Base-by-base conservation (phyloP, 2,888 invertebrate genomes). In the Drosophila ustulata region DNA sequence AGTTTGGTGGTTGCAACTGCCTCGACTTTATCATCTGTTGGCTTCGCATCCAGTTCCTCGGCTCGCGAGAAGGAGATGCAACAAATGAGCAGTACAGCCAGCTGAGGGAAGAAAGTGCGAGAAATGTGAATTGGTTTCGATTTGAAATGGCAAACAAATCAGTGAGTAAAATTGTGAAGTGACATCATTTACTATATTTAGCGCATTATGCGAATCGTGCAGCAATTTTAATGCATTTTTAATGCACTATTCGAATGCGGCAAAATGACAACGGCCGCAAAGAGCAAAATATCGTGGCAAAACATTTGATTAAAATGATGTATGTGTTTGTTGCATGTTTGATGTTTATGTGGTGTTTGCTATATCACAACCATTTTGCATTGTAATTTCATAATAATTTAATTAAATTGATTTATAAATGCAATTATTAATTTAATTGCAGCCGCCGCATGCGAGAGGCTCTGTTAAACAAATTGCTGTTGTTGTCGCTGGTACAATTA, bases 361-460 rank as follows among this genome's bases (percentile, higher is more conserved):
- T 56, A 58, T 52, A 66, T 70, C 55, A 46, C 39, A 34, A 51
- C 11, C 18, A 55, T 59, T 75, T 75, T 72, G 66, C 66, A 66
- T 53, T 64, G 61, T 62, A 68, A 74, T 76, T 80, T 68, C 39
- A 69, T 61, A 74, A 73, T 80, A 80, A 80, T 88, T 80, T 75
- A 63, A 85, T 85, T 73, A 77, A 85, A 85, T 77, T 73, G 82
- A 80, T 88, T 80, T 77, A 79, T 71, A 75, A 75, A 82, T 78
- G 83, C 81, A 80, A 85, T 88, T 85, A 85, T 71, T 66, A 64
- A 67, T 70, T 68, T 71, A 72, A 81, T 66, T 78, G 75, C 53
- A 39, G 41, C 25, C 51, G 57, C 47, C 47, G 37, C 47, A 56
- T 68, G 58, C n/a, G 45, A 59, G 45, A 43, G 53, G 13, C 11